These are phyloP conservation scores for Spongia lamella DNA, from an alignment of 37 sponge, comb jelly and placozoan species.

Conservation along the genomic window DNA sequence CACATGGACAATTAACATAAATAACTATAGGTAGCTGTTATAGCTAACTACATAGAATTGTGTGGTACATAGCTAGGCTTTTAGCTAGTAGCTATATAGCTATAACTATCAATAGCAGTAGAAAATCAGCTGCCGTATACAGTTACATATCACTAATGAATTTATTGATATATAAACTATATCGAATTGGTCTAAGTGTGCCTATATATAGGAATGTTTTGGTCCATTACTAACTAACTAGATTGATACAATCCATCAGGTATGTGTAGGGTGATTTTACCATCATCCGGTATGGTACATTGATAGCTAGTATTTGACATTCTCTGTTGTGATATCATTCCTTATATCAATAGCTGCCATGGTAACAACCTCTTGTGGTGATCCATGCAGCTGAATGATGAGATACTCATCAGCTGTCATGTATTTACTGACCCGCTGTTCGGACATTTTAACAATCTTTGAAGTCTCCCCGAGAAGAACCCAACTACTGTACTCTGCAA, in stretches of 20 bases:
- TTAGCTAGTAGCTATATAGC: too few relatives aligned
- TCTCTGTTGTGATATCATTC: background rate
- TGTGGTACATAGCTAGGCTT: too few relatives aligned
- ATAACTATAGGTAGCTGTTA: too few relatives aligned
- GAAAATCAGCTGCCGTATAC: too few relatives aligned
- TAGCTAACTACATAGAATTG: too few relatives aligned
- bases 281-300: constrained; percentile 44
- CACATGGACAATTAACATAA: too few relatives aligned
- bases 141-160: too few relatives aligned
- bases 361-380: constrained; percentile 55
- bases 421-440: constrained; percentile 31
- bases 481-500: constrained; percentile 29
- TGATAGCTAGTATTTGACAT: constrained; percentile 23
- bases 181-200: too few relatives aligned
- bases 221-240: too few relatives aligned
- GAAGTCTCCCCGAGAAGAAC: constrained; percentile 68
- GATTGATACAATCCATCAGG: constrained; percentile 24
- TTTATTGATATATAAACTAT: too few relatives aligned
- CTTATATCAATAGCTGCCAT: constrained; percentile 17
- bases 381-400: constrained; percentile 41
- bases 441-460: constrained; percentile 63
- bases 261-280: constrained; percentile 16
- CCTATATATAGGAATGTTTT: too few relatives aligned
- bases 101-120: too few relatives aligned
- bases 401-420: background rate